A percentile compares a stretch with the other conserved stretches of the same genome.
Conservation (phyloP, 2,797 vertebrate species). For the Acipenser ruthenus region DNA sequence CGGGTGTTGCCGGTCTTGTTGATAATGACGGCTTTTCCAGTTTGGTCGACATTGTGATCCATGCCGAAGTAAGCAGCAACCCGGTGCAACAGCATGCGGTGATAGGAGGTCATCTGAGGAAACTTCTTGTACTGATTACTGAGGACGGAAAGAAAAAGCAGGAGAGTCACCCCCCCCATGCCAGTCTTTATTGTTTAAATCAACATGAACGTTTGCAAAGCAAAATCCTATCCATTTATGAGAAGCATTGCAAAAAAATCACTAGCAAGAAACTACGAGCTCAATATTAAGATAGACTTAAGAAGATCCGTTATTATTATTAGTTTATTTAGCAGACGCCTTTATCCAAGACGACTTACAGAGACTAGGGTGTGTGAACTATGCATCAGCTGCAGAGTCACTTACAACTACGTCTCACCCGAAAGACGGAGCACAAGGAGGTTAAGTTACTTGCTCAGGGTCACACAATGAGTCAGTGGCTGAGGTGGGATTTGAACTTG, state of each 20-base stretch:
- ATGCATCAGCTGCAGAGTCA: too few relatives aligned
- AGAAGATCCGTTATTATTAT: too few relatives aligned
- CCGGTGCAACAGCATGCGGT: constrained; percentile 95
- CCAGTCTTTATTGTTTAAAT: neutral
- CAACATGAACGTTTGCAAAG: neutral
- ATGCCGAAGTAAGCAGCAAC: constrained; percentile 97
- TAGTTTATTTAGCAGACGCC: too few relatives aligned
- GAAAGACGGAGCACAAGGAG: too few relatives aligned
- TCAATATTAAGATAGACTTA: too few relatives aligned
- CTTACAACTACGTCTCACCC: too few relatives aligned
- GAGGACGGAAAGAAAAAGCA: constrained; percentile 4
- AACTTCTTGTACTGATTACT: constrained; percentile 99
- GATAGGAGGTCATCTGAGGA: constrained; percentile 98
- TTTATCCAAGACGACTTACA: too few relatives aligned
- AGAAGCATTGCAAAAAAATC: neutral
- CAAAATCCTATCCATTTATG: neutral
- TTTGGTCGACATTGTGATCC: constrained; percentile 99
- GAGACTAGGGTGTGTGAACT: too few relatives aligned
- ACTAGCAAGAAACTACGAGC: too few relatives aligned
- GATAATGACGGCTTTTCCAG: constrained; percentile 96
- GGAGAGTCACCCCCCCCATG: neutral
- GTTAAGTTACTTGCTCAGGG: too few relatives aligned
- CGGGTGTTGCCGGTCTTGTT: constrained; percentile 97
- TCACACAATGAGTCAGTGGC: too few relatives aligned
- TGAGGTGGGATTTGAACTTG: too few relatives aligned